phyloP scores from a whole-genome alignment of 2,113 vertebrate genomes.

The Lycaon pictus region DNA sequence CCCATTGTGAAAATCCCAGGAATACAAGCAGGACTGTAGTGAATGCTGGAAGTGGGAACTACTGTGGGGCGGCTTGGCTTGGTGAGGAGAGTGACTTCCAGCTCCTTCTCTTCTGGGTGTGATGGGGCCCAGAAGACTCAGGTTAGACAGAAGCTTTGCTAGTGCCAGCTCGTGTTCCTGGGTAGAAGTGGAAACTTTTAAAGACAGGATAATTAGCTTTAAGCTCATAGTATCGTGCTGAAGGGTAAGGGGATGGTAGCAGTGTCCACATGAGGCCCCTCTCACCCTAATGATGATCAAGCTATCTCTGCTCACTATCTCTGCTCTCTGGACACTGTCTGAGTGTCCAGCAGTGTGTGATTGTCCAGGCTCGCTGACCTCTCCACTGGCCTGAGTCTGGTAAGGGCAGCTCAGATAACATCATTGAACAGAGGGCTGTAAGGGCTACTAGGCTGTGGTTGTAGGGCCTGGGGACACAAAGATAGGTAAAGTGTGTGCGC shows the following conservation, averaged over 20 bases:
- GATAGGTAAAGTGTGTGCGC: accelerated
- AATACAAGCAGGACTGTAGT: background rate
- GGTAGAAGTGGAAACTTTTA: background rate
- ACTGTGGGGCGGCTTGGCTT: background rate
- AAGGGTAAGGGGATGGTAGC: background rate
- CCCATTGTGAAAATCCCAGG: background rate
- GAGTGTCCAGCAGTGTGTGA: background rate
- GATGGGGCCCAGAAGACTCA: background rate
- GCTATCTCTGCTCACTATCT: background rate
- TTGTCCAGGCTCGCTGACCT: background rate
- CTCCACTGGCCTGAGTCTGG: background rate
- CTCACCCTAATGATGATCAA: no score
- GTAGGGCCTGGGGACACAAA: background rate
- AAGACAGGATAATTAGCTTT: background rate
- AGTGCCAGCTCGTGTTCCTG: background rate
- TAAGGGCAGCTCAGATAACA: background rate
- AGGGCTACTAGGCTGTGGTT: background rate
- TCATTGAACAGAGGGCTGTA: background rate
- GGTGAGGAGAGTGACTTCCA: background rate
- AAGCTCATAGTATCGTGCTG: background rate
- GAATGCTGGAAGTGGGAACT: background rate
- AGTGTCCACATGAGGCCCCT: background rate
- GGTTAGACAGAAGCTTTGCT: background rate
- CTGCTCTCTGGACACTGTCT: background rate
- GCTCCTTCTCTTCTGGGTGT: background rate